Evolutionary conservation across 2,113 vertebrate genomes (phyloP).

Genomic region (Murina feae): DNA sequence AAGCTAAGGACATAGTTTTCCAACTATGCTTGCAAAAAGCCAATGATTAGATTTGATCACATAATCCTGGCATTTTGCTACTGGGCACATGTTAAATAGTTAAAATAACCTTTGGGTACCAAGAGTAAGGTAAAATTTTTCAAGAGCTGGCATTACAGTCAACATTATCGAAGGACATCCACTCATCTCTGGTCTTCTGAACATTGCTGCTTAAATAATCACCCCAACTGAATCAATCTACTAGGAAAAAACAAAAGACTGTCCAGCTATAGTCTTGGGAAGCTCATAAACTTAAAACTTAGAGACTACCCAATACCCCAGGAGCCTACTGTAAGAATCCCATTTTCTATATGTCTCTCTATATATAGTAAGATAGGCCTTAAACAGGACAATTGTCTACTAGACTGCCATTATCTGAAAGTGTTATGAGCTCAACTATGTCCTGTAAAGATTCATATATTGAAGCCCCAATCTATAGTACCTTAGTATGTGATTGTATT

Average conservation of each 20-base stretch:
- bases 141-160: neutral
- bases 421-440: neutral
- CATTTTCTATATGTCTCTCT: neutral
- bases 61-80: neutral
- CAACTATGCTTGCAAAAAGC: neutral
- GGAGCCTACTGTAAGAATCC: neutral
- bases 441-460: too few species aligned
- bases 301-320: neutral
- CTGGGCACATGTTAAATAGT: neutral
- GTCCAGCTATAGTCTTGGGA: neutral
- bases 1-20: neutral
- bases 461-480: neutral
- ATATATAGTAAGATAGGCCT: neutral
- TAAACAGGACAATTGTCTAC: neutral
- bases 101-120: neutral
- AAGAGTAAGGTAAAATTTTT: neutral
- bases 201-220: neutral
- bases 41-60: neutral
- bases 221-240: neutral
- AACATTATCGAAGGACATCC: neutral
- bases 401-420: neutral
- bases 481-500: neutral
- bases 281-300: neutral
- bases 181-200: neutral
- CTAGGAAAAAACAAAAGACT: neutral